Conservation (phyloP, 2,113 vertebrate species). For the Cyanoliseus patagonus region DNA sequence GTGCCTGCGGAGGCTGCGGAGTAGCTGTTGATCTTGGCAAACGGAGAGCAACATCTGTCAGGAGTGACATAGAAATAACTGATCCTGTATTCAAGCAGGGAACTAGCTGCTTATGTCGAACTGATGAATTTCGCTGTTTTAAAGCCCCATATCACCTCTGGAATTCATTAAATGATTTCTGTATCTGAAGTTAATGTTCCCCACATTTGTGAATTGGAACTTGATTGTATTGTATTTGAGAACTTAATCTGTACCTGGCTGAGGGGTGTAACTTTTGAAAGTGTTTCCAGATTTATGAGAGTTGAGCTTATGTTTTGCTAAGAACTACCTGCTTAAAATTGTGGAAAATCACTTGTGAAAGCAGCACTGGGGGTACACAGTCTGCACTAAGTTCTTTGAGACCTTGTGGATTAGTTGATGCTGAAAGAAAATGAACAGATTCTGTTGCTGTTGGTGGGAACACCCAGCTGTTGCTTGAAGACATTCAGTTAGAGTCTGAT, state of each 20-base stretch:
- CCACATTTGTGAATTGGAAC: background rate
- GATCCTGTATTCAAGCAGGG: background rate
- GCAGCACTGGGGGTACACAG: background rate
- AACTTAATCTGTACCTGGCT: background rate
- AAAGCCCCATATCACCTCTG: background rate
- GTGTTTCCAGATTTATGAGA: background rate
- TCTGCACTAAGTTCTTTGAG: background rate
- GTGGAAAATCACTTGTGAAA: background rate
- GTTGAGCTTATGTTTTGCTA: background rate
- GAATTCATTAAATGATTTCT: background rate
- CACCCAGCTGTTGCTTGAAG: background rate
- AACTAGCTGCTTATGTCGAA: background rate
- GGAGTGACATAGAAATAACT: background rate
- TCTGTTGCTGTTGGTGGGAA: background rate
- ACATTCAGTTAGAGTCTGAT: background rate
- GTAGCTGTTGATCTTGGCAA: background rate
- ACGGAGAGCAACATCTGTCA: background rate
- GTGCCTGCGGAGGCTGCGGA: background rate
- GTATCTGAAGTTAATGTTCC: background rate
- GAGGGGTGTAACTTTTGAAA: background rate
- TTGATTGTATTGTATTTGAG: background rate
- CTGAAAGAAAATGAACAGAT: accelerated
- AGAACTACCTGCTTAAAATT: background rate
- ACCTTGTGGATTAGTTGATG: background rate
- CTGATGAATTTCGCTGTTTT: background rate